These are phyloP conservation scores for Probaryconus sp. DNA, from an alignment of 1,140 invertebrate genomes.

Conservation along the genomic window DNA sequence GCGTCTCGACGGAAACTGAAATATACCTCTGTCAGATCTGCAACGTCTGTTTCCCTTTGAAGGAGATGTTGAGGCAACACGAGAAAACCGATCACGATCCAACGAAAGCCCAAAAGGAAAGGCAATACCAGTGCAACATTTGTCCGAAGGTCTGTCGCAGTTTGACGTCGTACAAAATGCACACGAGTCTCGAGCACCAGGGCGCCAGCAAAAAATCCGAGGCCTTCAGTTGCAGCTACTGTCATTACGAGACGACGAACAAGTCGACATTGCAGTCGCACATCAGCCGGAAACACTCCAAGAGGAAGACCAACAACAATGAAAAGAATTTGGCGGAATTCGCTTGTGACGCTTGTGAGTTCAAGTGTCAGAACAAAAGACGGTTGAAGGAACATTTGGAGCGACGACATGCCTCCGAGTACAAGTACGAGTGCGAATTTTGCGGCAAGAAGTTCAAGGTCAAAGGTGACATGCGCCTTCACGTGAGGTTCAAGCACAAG, in stretches of 20 bases:
- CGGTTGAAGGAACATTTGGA: conserved; percentile 81
- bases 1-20: conserved; percentile 13
- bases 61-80: conserved; percentile 75
- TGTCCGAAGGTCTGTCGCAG: conserved; percentile 62
- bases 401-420: conserved; percentile 65
- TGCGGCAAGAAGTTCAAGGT: conserved; percentile 80
- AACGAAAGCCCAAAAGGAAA: background rate
- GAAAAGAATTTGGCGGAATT: conserved; percentile 31
- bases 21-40: conserved; percentile 75
- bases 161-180: conserved; percentile 58
- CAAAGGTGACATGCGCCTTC: conserved; percentile 73
- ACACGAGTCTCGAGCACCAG: conserved; percentile 52
- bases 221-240: conserved; percentile 61
- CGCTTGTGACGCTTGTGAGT: conserved; percentile 66
- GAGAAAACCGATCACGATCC: conserved; percentile 36
- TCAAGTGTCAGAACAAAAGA: conserved; percentile 73
- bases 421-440: conserved; percentile 66
- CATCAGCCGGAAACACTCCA: conserved; percentile 70
- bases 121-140: conserved; percentile 60
- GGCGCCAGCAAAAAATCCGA: background rate
- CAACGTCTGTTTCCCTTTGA: conserved; percentile 78
- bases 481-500: conserved; percentile 75
- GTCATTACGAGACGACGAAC: conserved; percentile 62
- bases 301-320: background rate
- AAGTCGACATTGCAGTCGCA: conserved; percentile 67